Base-by-base conservation (phyloP, 2,797 vertebrate species). In the Gephyroberyx darwinii region DNA sequence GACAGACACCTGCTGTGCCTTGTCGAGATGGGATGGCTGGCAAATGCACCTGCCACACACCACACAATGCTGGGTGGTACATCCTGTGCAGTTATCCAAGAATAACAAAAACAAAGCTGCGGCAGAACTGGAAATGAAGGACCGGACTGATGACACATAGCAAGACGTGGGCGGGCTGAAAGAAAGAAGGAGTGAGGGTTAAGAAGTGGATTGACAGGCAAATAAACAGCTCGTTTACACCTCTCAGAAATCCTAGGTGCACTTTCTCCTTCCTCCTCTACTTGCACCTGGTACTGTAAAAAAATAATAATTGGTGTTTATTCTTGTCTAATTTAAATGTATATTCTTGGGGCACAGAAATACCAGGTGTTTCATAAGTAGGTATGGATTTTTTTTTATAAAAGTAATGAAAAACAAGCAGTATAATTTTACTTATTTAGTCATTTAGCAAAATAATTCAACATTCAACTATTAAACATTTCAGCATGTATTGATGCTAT, bases 1-100 rank as follows among this genome's bases (percentile, higher is more conserved):
- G 69, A 77, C 78, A 84, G 77, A 83, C 80, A 83, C 84, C 83
- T 87, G 85, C 86, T 84, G 81, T 60, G 71, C 45, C 82, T 75
- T 67, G 77, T 55, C 53, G 82, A 81, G 81, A 74, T 68, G 47
- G 75, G 55, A 63, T 65, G 61, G 22, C 37, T 58, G 39, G 50
- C 48, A 61, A 61, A 47, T 45, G 76, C 73, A 83, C 70, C 80
- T 82, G 82, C 77, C 76, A 75, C 75, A 74, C 76, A 71, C 30
- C 12, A 45, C 54, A 59, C 17, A 13, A 39, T 31, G 57, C 61
- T 4, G 7, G 13, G 53, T 45, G 63, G 65, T 20, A 66, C 57
- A 51, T 31, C 54, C 31, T 12, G 33, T 35, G 51, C 66, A 74
- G 61, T 73, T 56, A 69, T 77, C 56, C 53, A 50, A 53, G 35